Conservation (phyloP, 2,113 vertebrate species). For the Cygnus atratus region DNA sequence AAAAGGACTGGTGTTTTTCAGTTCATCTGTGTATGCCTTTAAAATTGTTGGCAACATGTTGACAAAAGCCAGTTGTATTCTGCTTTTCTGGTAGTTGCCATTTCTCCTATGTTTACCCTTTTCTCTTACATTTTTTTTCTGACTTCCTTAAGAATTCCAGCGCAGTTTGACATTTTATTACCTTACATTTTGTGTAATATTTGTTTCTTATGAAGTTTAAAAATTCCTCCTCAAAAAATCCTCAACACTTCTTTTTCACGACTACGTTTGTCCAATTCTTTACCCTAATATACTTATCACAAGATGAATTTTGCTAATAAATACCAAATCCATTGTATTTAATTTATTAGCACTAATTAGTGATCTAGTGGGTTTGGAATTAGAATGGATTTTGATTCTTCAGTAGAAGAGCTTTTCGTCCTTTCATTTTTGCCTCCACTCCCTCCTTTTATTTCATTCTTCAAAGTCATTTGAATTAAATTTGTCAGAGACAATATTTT, state of each 20-base stretch:
- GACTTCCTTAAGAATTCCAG: not conserved
- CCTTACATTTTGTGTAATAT: not conserved
- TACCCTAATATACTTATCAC: not conserved
- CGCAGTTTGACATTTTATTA: not conserved
- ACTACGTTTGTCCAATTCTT: not conserved
- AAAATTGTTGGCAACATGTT: not conserved
- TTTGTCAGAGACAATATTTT: not conserved
- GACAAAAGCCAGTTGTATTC: not conserved
- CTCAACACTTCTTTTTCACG: not conserved
- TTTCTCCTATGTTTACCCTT: not conserved
- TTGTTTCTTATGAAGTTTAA: not conserved
- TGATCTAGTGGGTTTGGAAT: not conserved
- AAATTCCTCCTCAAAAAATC: not conserved
- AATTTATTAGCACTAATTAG: not conserved
- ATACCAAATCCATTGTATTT: not conserved
- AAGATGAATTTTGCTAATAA: not conserved
- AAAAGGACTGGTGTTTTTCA: not conserved
- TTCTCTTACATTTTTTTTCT: not conserved
- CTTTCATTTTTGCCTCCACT: not conserved
- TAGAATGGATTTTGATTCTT: not conserved
- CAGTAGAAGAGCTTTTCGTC: not conserved
- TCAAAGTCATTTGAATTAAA: not conserved
- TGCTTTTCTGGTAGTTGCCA: not conserved
- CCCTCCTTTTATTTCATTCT: not conserved
- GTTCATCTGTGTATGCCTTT: not conserved